Percentiles rank a stretch among this genome's conserved stretches.
Conservation (phyloP, 2,797 vertebrate genomes). For the Poeciliopsis presidionis region DNA sequence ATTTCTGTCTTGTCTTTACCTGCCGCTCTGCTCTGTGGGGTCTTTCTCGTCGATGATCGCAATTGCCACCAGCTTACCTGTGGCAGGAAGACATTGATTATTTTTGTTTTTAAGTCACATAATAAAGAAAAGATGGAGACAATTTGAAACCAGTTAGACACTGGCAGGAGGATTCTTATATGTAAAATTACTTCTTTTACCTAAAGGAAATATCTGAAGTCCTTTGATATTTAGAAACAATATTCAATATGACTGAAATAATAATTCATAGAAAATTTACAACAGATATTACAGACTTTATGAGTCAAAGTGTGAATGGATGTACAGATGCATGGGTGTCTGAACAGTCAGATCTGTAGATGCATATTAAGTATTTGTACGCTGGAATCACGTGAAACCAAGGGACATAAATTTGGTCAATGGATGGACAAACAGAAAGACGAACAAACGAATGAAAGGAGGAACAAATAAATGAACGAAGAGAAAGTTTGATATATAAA, state of each 20-base stretch:
- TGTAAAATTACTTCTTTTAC: background rate
- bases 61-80: constrained; percentile 96
- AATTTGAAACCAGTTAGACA: constrained; percentile 53
- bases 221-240: background rate
- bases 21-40: constrained; percentile 87
- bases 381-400: background rate
- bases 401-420: background rate
- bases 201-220: background rate
- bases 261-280: background rate
- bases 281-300: background rate
- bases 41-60: constrained; percentile 96
- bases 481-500: background rate
- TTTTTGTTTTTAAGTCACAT: constrained; percentile 47
- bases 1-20: constrained; percentile 80
- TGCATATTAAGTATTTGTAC: background rate
- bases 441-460: background rate
- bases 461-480: background rate
- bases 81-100: constrained; percentile 54
- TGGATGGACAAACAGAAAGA: background rate
- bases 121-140: constrained; percentile 39
- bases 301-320: background rate
- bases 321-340: background rate
- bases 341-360: background rate
- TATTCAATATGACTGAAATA: background rate
- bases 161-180: constrained; percentile 1